These are phyloP conservation scores for Crotalus horridus DNA, from an alignment of 2,113 vertebrate genomes.

Conservation along the genomic window DNA sequence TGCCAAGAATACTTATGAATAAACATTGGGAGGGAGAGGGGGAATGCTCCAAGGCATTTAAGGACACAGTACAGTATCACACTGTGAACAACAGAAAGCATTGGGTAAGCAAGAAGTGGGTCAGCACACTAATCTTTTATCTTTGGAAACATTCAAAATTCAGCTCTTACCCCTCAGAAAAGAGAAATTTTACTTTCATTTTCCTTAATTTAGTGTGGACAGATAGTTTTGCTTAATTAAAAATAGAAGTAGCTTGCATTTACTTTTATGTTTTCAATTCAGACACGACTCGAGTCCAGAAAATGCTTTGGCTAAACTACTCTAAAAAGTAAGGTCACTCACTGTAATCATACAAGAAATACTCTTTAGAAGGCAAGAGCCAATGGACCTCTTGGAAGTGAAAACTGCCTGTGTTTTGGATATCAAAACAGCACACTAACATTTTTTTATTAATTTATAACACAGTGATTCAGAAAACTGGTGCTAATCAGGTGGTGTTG, in stretches of 20 bases:
- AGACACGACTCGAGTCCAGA: not conserved
- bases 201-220: constrained; percentile 1
- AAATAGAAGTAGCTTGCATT: not conserved
- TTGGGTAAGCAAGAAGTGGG: not conserved
- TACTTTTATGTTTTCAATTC: not conserved
- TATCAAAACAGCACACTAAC: constrained; percentile 29
- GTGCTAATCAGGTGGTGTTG: constrained; percentile 38
- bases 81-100: not conserved
- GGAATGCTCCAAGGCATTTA: not conserved
- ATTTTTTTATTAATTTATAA: constrained; percentile 15
- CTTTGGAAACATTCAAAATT: not conserved
- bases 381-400: constrained; percentile 69
- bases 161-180: not conserved
- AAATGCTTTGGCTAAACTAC: not conserved
- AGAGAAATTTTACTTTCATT: constrained; percentile 8
- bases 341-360: constrained; percentile 65
- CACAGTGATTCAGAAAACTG: constrained; percentile 31
- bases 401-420: constrained; percentile 39
- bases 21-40: not conserved
- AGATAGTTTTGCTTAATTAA: not conserved
- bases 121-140: constrained; percentile 11
- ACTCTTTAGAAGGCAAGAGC: constrained; percentile 75
- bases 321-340: constrained; percentile 55
- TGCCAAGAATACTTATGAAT: constrained; percentile 32
- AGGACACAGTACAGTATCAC: not conserved